Evolutionary conservation across 2,797 vertebrate species (phyloP).

Genomic region (Silurus aristotelis): DNA sequence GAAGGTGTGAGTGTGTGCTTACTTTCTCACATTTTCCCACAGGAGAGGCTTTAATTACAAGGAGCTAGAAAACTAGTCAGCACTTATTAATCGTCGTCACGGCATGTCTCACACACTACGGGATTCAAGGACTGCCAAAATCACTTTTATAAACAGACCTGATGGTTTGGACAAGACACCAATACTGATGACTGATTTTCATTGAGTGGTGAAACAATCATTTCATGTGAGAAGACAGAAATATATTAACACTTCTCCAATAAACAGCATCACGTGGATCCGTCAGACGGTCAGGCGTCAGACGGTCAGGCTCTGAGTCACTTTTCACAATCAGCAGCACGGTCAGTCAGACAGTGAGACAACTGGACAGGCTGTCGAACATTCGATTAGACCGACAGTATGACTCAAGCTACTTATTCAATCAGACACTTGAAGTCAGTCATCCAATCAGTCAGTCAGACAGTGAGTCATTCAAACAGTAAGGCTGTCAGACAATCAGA

Average conservation of each 20-base stretch:
- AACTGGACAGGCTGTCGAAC: not conserved
- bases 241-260: not conserved
- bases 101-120: not conserved
- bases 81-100: not conserved
- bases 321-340: not conserved
- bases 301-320: not conserved
- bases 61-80: too few relatives aligned
- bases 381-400: too few relatives aligned
- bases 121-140: not conserved
- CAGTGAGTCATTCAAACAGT: not conserved
- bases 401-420: not conserved
- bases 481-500: not conserved
- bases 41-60: not conserved
- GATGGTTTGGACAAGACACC: not conserved
- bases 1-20: not conserved
- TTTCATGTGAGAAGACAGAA: not conserved
- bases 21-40: slow-evolving; percentile 6
- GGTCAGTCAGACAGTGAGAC: not conserved
- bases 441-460: not conserved
- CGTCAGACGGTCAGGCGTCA: not conserved
- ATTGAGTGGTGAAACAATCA: not conserved
- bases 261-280: not conserved
- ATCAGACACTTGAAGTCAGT: not conserved
- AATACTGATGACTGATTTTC: not conserved
- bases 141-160: not conserved